Evolutionary conservation across 1,140 invertebrate species (phyloP).

Genomic region (Trachymyrmex cornetzi): DNA sequence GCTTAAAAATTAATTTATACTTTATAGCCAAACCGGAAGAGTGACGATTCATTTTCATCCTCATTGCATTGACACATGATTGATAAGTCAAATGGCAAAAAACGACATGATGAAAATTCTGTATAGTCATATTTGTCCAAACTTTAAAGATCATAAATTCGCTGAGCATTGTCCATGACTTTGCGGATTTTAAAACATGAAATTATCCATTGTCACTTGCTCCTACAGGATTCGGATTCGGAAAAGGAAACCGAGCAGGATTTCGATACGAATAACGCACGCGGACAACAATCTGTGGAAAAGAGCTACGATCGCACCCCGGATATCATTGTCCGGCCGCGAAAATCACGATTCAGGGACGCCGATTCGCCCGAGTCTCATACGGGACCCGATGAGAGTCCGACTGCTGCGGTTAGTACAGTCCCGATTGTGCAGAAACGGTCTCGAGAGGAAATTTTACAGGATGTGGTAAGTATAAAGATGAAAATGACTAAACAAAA

Average conservation of each 20-base stretch:
- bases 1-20: too few relatives aligned
- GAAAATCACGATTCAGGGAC: slow-evolving; percentile 85
- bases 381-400: slow-evolving; percentile 77
- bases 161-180: neutral
- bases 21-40: too few relatives aligned
- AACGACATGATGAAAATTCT: too few relatives aligned
- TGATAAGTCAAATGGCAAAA: too few relatives aligned
- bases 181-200: neutral
- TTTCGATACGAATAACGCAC: slow-evolving; percentile 70
- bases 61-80: too few relatives aligned
- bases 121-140: too few relatives aligned
- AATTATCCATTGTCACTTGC: neutral
- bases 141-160: too few relatives aligned
- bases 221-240: slow-evolving; percentile 86
- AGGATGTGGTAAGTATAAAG: slow-evolving; percentile 84
- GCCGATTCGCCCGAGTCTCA: slow-evolving; percentile 81
- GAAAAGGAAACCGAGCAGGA: slow-evolving; percentile 87
- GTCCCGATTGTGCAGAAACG: slow-evolving; percentile 76
- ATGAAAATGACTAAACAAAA: too few relatives aligned
- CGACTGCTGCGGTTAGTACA: slow-evolving; percentile 57
- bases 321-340: slow-evolving; percentile 81
- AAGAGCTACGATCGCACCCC: slow-evolving; percentile 81
- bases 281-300: slow-evolving; percentile 77
- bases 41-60: too few relatives aligned
- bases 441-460: slow-evolving; percentile 86